Evolutionary conservation across 2,888 invertebrate genomes (phyloP).

Genomic region (Mamestra brassicae): DNA sequence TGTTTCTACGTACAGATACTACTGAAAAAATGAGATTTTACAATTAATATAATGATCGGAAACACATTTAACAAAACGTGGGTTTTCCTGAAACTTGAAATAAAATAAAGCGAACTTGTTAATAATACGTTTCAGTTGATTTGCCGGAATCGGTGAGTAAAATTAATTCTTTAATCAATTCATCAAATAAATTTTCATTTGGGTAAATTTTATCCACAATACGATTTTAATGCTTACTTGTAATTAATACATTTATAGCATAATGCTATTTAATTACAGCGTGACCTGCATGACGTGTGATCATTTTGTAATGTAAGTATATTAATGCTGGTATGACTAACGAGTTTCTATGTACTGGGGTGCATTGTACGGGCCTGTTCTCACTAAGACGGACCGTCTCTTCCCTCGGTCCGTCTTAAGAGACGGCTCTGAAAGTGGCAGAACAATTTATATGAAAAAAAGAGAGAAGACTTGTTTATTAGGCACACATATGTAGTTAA

Average conservation of each 20-base stretch:
- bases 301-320: slow-evolving; percentile 11
- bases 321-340: slow-evolving; percentile 27
- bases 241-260: not conserved
- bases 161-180: slow-evolving; percentile 27
- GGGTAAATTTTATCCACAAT: slow-evolving; percentile 1
- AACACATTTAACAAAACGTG: not conserved
- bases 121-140: slow-evolving; percentile 5
- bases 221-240: slow-evolving; percentile 5
- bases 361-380: not conserved
- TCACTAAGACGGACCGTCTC: too few species aligned
- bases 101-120: not conserved
- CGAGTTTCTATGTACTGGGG: slow-evolving; percentile 15
- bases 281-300: not conserved
- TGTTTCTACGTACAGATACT: not conserved
- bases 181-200: slow-evolving; percentile 9
- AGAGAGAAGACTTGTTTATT: too few species aligned
- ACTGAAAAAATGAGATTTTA: not conserved
- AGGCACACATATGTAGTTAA: too few species aligned
- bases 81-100: not conserved
- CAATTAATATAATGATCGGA: not conserved
- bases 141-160: not conserved
- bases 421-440: too few species aligned
- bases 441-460: too few species aligned
- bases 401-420: too few species aligned
- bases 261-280: slow-evolving; percentile 16